Conservation (phyloP, 2,888 invertebrate species). For the Osmoderma eremita region DNA sequence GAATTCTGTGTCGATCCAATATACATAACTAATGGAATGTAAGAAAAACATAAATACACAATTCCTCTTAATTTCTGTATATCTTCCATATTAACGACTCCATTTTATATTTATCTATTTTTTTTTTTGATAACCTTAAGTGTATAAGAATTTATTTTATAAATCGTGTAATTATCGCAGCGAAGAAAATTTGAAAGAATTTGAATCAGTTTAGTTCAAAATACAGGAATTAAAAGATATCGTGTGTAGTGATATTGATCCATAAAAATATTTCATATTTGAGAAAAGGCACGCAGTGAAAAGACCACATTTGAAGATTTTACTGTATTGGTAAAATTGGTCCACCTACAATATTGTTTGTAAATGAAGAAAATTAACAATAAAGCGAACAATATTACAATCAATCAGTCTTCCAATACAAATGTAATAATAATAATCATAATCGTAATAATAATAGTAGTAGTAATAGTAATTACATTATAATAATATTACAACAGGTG, state of each 20-base stretch:
- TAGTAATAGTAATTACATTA: constrained; percentile 32
- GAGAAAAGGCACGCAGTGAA: constrained; percentile 57
- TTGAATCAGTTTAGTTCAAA: too few species aligned
- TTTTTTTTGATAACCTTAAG: background rate
- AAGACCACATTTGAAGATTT: constrained; percentile 42
- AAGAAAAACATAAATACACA: constrained; percentile 41
- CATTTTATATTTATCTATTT: background rate
- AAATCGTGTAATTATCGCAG: too few species aligned
- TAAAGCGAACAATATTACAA: constrained; percentile 46
- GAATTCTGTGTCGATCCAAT: constrained; percentile 26
- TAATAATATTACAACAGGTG: constrained; percentile 46
- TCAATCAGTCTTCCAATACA: constrained; percentile 50
- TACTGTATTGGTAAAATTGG: constrained; percentile 52
- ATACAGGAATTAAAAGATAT: constrained; percentile 31
- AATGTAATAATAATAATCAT: constrained; percentile 42
- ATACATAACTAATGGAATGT: constrained; percentile 54
- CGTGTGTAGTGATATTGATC: constrained; percentile 7
- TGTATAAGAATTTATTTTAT: background rate
- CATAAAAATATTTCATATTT: constrained; percentile 35
- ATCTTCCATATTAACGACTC: background rate
- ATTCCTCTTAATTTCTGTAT: constrained; percentile 34
- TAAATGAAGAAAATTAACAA: constrained; percentile 48
- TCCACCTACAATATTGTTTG: constrained; percentile 50
- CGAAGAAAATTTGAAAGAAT: too few species aligned
- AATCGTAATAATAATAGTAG: constrained; percentile 6